These are phyloP conservation scores for Mastacembelus armatus DNA, from an alignment of 2,797 vertebrate genomes.

Conservation along the genomic window DNA sequence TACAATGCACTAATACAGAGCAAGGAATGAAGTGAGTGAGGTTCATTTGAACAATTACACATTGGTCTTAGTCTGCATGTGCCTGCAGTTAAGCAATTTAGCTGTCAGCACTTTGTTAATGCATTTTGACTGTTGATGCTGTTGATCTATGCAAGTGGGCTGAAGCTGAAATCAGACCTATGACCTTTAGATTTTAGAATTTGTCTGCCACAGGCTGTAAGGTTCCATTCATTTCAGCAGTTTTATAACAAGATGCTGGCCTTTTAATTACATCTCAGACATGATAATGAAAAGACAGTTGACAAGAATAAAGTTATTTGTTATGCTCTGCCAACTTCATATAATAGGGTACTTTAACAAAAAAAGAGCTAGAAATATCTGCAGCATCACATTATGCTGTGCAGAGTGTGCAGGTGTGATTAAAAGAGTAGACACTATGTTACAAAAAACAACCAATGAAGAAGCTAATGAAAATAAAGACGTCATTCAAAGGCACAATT, in stretches of 20 bases:
- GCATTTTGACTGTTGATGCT: conserved; percentile 9
- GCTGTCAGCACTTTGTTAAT: conserved; percentile 13
- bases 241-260: neutral
- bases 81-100: conserved; percentile 1
- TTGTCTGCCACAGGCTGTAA: neutral
- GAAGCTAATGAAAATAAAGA: neutral
- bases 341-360: neutral
- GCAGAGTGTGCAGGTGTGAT: neutral
- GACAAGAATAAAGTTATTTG: conserved; percentile 1
- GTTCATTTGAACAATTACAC: neutral
- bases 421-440: neutral
- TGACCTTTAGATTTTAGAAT: neutral
- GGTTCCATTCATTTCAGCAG: conserved; percentile 9
- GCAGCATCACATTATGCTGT: neutral
- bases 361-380: neutral
- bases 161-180: neutral
- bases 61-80: conserved; percentile 1
- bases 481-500: neutral
- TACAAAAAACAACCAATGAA: neutral
- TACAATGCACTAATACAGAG: neutral
- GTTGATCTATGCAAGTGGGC: conserved; percentile 11
- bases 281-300: conserved; percentile 1
- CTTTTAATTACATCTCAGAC: conserved; percentile 7
- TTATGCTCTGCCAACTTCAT: neutral
- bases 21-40: neutral